phyloP scores from a whole-genome alignment of 2,797 vertebrate species.

The Paramormyrops hopkinsi region DNA sequence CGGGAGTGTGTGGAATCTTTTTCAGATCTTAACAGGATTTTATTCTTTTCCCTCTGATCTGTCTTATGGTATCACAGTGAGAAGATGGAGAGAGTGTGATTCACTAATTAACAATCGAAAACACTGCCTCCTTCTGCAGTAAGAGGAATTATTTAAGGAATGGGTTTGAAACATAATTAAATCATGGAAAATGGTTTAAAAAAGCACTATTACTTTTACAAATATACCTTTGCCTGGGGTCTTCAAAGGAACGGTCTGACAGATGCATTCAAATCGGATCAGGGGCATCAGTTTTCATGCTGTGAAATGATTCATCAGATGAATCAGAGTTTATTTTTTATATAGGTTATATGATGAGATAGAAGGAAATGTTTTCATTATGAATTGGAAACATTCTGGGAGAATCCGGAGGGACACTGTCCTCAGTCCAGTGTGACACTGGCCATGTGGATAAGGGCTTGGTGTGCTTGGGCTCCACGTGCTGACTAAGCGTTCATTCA shows the following conservation, averaged over 20 bases:
- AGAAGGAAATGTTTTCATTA: neutral
- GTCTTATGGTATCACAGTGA: constrained; percentile 43
- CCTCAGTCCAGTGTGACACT: neutral
- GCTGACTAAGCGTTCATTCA: neutral
- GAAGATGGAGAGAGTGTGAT: constrained; percentile 33
- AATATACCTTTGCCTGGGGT: constrained; percentile 10
- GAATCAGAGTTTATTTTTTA: constrained; percentile 4
- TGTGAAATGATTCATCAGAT: constrained; percentile 11
- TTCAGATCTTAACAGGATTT: constrained; percentile 65
- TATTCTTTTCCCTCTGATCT: constrained; percentile 55
- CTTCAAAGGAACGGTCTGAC: neutral
- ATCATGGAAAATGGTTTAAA: constrained; percentile 23
- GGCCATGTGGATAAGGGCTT: neutral
- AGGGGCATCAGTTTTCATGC: neutral
- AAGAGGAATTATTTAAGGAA: constrained; percentile 37
- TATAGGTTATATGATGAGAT: constrained; percentile 8
- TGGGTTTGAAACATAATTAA: constrained; percentile 30
- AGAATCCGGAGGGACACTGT: neutral
- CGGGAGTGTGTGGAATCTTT: constrained; percentile 59
- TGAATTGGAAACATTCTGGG: neutral
- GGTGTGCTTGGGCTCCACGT: no score
- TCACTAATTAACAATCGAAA: constrained; percentile 58
- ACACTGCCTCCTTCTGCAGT: constrained; percentile 51
- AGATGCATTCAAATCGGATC: constrained; percentile 7
- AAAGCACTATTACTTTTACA: neutral